Evolutionary conservation across 1,140 invertebrate species (phyloP).

Genomic region (Aphidius ervi): DNA sequence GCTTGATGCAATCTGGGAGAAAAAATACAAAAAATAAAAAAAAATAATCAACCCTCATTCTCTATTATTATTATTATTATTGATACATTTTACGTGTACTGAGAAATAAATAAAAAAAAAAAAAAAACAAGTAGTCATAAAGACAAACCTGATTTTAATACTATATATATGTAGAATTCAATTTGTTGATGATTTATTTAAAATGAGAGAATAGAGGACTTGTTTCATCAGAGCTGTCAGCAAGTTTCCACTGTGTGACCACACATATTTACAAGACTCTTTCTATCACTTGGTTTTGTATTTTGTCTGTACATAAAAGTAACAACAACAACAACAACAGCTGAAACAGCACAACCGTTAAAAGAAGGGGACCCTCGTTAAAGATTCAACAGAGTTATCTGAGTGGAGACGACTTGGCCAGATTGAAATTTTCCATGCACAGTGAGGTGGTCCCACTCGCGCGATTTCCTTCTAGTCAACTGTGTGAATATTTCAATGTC

Average conservation of each 20-base stretch:
- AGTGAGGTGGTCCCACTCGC: conserved; percentile 14
- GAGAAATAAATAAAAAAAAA: too few species aligned
- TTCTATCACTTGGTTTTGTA: neutral
- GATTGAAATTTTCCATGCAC: conserved; percentile 53
- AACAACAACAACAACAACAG: neutral
- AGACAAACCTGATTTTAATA: too few species aligned
- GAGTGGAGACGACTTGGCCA: conserved; percentile 30
- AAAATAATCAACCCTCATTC: too few species aligned
- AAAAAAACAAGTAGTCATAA: too few species aligned
- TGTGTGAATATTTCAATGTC: conserved; percentile 23
- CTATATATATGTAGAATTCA: too few species aligned
- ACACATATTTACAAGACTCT: neutral
- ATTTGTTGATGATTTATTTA: too few species aligned
- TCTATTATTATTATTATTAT: neutral
- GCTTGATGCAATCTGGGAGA: neutral
- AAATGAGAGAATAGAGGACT: too few species aligned
- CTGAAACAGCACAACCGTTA: neutral
- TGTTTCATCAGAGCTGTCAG: conserved; percentile 25
- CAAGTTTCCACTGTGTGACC: conserved; percentile 1
- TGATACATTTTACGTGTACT: too few species aligned
- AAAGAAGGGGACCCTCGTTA: conserved; percentile 40
- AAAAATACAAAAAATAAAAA: too few species aligned
- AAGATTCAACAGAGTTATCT: conserved; percentile 51
- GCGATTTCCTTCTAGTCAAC: conserved; percentile 15
- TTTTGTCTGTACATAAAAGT: neutral